Percentiles rank a stretch among this genome's conserved stretches.
Conservation (phyloP, 1,140 invertebrate species). For the Trissolcus basalis region DNA sequence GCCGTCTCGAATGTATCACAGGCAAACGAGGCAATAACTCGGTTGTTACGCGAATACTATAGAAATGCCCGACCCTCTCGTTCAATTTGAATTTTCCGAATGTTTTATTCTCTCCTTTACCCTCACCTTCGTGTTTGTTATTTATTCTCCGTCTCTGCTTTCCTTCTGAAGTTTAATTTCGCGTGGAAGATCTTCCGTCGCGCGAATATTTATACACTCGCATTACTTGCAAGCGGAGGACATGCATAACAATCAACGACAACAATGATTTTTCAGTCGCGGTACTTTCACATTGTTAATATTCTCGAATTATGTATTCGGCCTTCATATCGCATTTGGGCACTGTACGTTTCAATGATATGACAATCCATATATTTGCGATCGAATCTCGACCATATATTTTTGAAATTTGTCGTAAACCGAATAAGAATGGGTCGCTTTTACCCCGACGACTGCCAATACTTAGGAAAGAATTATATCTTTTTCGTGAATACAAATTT, state of each 20-base stretch:
- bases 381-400: too few species aligned
- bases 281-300: too few species aligned
- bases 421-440: constrained; percentile 21
- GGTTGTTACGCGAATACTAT: constrained; percentile 48
- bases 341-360: too few species aligned
- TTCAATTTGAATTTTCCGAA: constrained; percentile 55
- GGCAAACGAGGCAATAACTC: constrained; percentile 55
- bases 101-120: constrained; percentile 29
- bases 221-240: too few species aligned
- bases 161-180: constrained; percentile 31
- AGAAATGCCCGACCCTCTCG: constrained; percentile 23
- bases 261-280: not conserved
- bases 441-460: constrained; percentile 30
- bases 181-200: constrained; percentile 10
- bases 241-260: too few species aligned
- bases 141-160: constrained; percentile 21
- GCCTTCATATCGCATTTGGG: too few species aligned
- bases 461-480: constrained; percentile 36
- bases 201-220: not conserved
- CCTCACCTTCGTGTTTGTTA: constrained; percentile 1
- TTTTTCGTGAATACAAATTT: constrained; percentile 36
- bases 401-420: constrained; percentile 28
- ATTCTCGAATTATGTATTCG: too few species aligned
- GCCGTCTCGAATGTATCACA: constrained; percentile 54
- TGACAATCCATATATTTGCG: too few species aligned